These are phyloP conservation scores for Rhinogobius similis DNA, from an alignment of 2,113 vertebrate species.

Conservation along the genomic window DNA sequence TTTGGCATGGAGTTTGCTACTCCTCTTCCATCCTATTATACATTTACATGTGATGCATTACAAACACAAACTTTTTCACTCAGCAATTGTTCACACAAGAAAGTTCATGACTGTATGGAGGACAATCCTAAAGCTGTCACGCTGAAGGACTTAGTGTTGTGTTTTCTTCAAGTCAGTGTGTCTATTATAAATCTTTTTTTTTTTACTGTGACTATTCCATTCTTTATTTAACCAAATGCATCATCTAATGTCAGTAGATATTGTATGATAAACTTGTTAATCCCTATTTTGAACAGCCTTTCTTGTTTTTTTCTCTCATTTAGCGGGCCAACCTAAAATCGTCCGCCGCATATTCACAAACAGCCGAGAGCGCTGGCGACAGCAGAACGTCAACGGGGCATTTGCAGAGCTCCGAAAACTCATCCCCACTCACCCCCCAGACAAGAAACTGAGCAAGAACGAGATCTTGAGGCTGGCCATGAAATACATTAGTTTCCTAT, in stretches of 20 bases:
- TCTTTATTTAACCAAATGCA: constrained; percentile 15
- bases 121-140: constrained; percentile 27
- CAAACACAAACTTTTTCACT: not conserved
- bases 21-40: constrained; percentile 5
- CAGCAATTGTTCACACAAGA: not conserved
- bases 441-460: constrained; percentile 96
- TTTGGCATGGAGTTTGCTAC: constrained; percentile 16
- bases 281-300: constrained; percentile 63
- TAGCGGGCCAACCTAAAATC: constrained; percentile 91
- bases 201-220: constrained; percentile 19
- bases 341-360: constrained; percentile 95
- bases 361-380: constrained; percentile 92
- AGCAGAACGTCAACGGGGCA: constrained; percentile 94
- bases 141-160: constrained; percentile 1
- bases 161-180: not conserved
- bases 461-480: constrained; percentile 94
- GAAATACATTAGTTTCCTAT: constrained; percentile 98
- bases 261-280: not conserved
- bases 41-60: not conserved
- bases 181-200: not conserved
- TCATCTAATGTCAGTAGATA: constrained; percentile 17
- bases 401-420: constrained; percentile 94
- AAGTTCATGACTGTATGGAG: constrained; percentile 17
- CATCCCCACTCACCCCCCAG: constrained; percentile 91
- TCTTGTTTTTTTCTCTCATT: constrained; percentile 21